Evolutionary conservation across 2,888 invertebrate genomes (phyloP), one percentile per base, ranked within the genome.

Genomic region (Lottia scabra): DNA sequence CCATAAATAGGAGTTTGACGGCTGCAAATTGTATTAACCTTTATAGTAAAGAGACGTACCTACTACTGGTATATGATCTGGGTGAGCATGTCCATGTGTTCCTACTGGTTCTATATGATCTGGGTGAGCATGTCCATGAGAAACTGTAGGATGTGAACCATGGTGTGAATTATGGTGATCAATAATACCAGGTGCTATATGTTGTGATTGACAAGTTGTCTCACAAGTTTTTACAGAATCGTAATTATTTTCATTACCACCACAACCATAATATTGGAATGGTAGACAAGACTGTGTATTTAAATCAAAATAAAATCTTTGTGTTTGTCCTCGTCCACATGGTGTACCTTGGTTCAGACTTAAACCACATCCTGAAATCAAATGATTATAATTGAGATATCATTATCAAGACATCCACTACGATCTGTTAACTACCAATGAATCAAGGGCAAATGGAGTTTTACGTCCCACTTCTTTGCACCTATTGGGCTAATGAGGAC

Each of bases 171-270:
- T 56, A 56, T 56, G 56, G 23, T 56, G 56, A 56, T 56, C 56
- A 19, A 56, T 56, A 56, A 56, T n/a, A 56, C 56, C 56, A 56
- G 56, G 56, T 56, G 56, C 10, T 56, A 56, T 56, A 56, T 56
- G 56, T 10, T 56, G 56, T 23, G n/a, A 23, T n/a, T n/a, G 23
- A 56, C 56, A 56, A 13, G 19, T 23, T 19, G 56, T 23, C 10
- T 23, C 19, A 56, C 56, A 56, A 12, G 12, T 15, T 56, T 8
- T 10, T 56, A 19, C 23, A 23, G 56, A 23, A 23, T 13, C 13
- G 23, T 23, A 56, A 56, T 56, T 56, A 56, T 56, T 56, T 12
- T 56, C 4, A 19, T 19, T 56, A 10, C 56, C 56, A 56, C 56
- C 56, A 23, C 56, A 56, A 23, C 56, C 56, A 23, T 19, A 19